Evolutionary conservation across 92 coral and sea anemone genomes (phyloP), one percentile per base, ranked within the genome.

Genomic region (Hydrozoanthus gracilis): DNA sequence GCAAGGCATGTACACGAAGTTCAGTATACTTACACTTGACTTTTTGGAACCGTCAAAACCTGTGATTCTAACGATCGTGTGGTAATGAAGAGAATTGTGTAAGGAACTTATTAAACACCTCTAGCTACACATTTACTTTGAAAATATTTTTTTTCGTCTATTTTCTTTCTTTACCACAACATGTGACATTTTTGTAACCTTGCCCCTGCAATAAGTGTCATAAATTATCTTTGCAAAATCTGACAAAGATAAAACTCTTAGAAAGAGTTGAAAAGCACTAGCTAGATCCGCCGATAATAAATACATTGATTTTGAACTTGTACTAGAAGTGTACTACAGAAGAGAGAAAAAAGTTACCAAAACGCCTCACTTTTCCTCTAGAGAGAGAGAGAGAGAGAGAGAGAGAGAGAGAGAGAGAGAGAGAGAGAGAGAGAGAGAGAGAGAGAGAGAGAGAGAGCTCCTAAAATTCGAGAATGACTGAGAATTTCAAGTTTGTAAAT

Each of bases 331-430:
- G 45, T 8, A 46, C 15, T 73, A 10, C 48, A 46, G 56, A 73
- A 73, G 44, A 15, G 77, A 73, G 77, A 46, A 73, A 73, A 73
- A 45, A 47, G 77, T 73, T 73, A 73, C 76, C 35, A 71, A 71
- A 71, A 44, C 76, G 76, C 50, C 76, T 8, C 44, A 5, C 76
- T 71, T 71, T 71, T 71, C 76, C 76, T 20, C 46, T 71, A 39
- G 76, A 71, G 76, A 71, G 76, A 71, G 76, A 71, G 76, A 71
- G 76, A 71, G 76, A 71, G 76, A 71, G 76, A 71, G 76, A 71
- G 76, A 71, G 76, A 71, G 76, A 71, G 76, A 71, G 54, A 71
- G 68, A 61, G 68, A 61, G 68, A 60, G 11, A 7, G 15, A 60
- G 66, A 60, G 15, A 60, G 11, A 7, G 66, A 60, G 11, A 11